A percentile compares a stretch with the other conserved stretches of the same genome.
These are phyloP conservation scores for Tetragnatha versicolor DNA, from an alignment of 1,140 invertebrate genomes.

Conservation along the genomic window DNA sequence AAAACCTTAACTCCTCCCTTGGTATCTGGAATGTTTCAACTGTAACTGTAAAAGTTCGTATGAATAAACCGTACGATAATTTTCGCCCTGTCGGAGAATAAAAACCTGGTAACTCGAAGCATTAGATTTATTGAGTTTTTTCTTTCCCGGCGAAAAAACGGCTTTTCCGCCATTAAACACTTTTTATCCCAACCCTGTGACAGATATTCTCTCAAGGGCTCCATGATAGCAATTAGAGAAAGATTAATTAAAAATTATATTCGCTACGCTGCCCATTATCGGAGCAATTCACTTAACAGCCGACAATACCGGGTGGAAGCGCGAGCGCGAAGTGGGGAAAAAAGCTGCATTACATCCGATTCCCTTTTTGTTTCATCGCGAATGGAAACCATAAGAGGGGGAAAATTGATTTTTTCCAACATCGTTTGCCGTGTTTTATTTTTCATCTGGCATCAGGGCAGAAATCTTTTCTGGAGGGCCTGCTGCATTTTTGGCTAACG, in stretches of 20 bases:
- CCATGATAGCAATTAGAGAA: constrained; percentile 9
- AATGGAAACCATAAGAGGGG: not conserved
- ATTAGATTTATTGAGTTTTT: constrained; percentile 10
- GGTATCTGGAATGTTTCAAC: too few species aligned
- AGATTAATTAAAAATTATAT: constrained; percentile 45
- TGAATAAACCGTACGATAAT: too few species aligned
- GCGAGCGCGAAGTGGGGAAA: not conserved
- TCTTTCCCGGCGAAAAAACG: not conserved
- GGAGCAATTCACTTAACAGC: constrained; percentile 40
- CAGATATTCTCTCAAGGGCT: not conserved
- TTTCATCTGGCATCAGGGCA: too few species aligned
- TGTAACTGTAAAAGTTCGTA: too few species aligned
- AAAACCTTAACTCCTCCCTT: too few species aligned
- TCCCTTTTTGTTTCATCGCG: too few species aligned
- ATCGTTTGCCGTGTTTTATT: not conserved
- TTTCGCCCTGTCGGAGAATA: too few species aligned
- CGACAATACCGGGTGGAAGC: not conserved
- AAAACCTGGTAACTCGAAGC: not conserved
- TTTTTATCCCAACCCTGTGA: not conserved
- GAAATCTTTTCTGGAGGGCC: too few species aligned
- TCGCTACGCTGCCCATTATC: constrained; percentile 19
- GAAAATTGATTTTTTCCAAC: constrained; percentile 5
- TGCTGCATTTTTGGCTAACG: too few species aligned
- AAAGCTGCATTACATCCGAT: constrained; percentile 19
- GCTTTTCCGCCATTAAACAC: constrained; percentile 11